Base-by-base conservation (phyloP, 2,797 vertebrate species). In the Sciaenops ocellatus region DNA sequence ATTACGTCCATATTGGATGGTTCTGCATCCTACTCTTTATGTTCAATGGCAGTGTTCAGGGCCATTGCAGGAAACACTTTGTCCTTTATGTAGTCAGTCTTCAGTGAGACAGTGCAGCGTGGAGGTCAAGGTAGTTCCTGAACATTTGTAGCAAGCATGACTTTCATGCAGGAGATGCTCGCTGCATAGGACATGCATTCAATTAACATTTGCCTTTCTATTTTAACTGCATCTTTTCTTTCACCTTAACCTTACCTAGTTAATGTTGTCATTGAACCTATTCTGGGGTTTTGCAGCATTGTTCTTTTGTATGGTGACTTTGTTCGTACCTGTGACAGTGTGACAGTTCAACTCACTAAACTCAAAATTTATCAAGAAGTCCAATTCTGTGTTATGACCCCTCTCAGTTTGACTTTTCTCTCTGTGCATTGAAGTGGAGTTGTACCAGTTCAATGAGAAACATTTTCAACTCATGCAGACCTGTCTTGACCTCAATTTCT, bases 341-440 rank as follows among this genome's bases (percentile, higher is more conserved):
- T 56, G 59, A 73, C n/a, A 28, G 44, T 13, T 46, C 56, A 76
- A 51, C 63, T 52, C 5, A 41, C 34, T 18, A 38, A 47, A 52
- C 62, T 51, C 24, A 24, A 63, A 78, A 59, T 11, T 10, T 18
- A 70, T 60, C 18, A 64, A 47, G 3, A 67, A 17, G 15, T 63
- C 24, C 6, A 71, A 28, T 69, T 65, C 10, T 55, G 20, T 44
- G 20, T 48, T 46, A 18, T 26, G 60, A 64, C 34, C 34, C 6
- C 47, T 48, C 41, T 66, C 41, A 17, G 62, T 34, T 62, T 80
- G 7, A 63, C 61, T 62, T 11, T 52, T 4, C 5, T 46, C 38
- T 57, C 59, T 30, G 54, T 44, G 52, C 51, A 30, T 70, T 52
- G 26, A 26, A 7, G 16, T 2, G 18, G 8, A 66, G 44, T 42